These are phyloP conservation scores for Brachyhypopomus gauderio DNA, from an alignment of 2,113 vertebrate species.

Conservation along the genomic window DNA sequence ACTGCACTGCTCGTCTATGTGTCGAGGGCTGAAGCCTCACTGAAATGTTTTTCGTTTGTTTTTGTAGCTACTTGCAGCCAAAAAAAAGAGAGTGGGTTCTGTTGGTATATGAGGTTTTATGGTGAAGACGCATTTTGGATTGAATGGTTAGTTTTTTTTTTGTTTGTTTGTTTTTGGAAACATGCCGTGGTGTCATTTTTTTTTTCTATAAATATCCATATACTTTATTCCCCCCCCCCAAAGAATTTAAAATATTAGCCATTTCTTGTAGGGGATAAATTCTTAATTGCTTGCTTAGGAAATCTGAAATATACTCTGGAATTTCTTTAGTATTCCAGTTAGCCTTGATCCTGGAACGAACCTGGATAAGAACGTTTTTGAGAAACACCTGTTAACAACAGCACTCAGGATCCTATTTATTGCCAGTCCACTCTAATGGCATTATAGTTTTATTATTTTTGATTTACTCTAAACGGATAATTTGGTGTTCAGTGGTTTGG, in stretches of 20 bases:
- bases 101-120: slow-evolving; percentile 56
- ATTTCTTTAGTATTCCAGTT: slow-evolving; percentile 67
- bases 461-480: slow-evolving; percentile 60
- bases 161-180: slow-evolving; percentile 61
- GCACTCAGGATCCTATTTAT: slow-evolving; percentile 81
- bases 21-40: slow-evolving; percentile 60
- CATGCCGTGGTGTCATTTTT: slow-evolving; percentile 67
- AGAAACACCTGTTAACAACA: slow-evolving; percentile 68
- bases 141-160: slow-evolving; percentile 68
- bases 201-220: slow-evolving; percentile 78
- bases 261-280: slow-evolving; percentile 60
- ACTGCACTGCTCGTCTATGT: slow-evolving; percentile 61
- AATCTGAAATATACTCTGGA: slow-evolving; percentile 66
- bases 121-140: slow-evolving; percentile 55
- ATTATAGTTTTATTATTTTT: slow-evolving; percentile 62
- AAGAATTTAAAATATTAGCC: slow-evolving; percentile 68
- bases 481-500: slow-evolving; percentile 65
- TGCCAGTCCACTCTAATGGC: slow-evolving; percentile 68
- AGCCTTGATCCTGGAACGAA: slow-evolving; percentile 71
- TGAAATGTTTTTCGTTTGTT: slow-evolving; percentile 61
- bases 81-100: slow-evolving; percentile 66
- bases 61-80: slow-evolving; percentile 73
- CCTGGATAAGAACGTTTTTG: slow-evolving; percentile 69
- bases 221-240: slow-evolving; percentile 78
- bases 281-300: slow-evolving; percentile 61